Evolutionary conservation across 2,113 vertebrate genomes (phyloP).

Genomic region (Tetrao urogallus): DNA sequence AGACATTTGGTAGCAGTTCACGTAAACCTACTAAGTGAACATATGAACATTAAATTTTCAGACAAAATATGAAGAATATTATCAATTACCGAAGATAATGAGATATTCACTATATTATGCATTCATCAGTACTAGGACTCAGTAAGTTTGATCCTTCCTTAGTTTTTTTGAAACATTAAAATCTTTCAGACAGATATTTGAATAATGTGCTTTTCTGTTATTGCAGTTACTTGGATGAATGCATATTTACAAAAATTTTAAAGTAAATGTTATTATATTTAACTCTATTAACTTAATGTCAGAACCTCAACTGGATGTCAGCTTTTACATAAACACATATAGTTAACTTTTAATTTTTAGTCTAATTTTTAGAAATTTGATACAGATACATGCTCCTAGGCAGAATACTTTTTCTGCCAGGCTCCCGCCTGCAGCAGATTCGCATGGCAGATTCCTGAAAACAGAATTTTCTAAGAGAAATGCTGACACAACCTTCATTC

Average conservation of each 20-base stretch:
- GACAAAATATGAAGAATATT: background rate
- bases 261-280: background rate
- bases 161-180: background rate
- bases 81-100: background rate
- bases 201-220: background rate
- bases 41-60: background rate
- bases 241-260: background rate
- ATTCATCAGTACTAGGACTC: background rate
- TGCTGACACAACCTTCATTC: conserved; percentile 68
- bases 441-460: conserved; percentile 47
- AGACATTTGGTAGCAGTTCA: background rate
- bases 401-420: background rate
- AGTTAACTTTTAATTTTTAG: conserved; percentile 30
- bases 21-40: fast-evolving
- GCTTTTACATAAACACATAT: background rate
- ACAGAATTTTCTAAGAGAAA: conserved; percentile 63
- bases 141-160: background rate
- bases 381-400: conserved; percentile 1
- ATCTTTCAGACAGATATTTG: background rate
- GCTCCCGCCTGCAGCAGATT: conserved; percentile 36
- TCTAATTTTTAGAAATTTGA: conserved; percentile 24
- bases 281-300: background rate
- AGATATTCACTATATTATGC: background rate
- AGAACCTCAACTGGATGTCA: background rate
- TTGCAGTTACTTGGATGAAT: background rate